phyloP scores from a whole-genome alignment of 2,113 vertebrate species.

The Actenoides lindsayi region DNA sequence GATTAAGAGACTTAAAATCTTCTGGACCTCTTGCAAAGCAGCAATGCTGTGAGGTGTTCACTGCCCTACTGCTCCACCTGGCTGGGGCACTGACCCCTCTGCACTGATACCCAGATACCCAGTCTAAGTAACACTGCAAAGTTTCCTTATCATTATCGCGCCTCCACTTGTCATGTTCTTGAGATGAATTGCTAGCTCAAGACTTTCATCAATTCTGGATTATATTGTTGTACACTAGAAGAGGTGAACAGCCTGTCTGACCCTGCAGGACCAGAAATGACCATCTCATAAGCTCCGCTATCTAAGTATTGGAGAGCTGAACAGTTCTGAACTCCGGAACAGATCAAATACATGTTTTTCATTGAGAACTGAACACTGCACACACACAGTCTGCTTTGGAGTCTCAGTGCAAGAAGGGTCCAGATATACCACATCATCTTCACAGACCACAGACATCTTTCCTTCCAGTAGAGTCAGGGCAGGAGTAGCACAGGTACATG shows the following conservation, averaged over 20 bases:
- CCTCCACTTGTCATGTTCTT: not conserved
- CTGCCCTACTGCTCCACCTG: not conserved
- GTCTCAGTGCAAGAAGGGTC: not conserved
- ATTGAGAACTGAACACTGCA: not conserved
- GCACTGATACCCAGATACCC: not conserved
- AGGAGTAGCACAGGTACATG: not conserved
- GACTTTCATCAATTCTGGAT: not conserved
- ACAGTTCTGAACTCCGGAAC: not conserved
- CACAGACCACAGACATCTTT: not conserved
- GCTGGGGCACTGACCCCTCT: not conserved
- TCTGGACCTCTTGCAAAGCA: not conserved
- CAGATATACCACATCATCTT: not conserved
- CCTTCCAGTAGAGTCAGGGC: not conserved
- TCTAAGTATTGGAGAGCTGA: not conserved
- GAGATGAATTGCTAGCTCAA: not conserved
- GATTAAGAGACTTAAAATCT: not conserved
- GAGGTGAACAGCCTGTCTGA: not conserved
- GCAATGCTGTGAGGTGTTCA: not conserved
- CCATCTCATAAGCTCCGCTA: not conserved
- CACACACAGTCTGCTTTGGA: not conserved
- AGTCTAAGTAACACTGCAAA: not conserved
- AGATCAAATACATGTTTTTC: not conserved
- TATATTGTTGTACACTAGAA: not conserved
- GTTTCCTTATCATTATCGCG: not conserved
- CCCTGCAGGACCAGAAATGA: not conserved